phyloP scores from a whole-genome alignment of 1,140 invertebrate species.

The Acromyrmex heyeri region DNA sequence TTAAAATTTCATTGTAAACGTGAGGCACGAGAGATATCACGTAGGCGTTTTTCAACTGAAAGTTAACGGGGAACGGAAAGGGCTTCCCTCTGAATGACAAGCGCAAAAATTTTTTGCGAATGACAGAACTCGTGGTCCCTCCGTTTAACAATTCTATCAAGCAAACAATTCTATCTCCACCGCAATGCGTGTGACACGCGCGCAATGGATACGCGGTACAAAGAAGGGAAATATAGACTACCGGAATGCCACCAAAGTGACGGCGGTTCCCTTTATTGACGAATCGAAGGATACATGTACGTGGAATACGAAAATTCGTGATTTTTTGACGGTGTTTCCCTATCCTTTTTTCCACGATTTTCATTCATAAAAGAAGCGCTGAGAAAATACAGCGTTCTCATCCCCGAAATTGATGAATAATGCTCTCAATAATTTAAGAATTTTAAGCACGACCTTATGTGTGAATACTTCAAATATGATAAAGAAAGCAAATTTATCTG shows the following conservation, averaged over 20 bases:
- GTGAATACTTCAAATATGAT: no score
- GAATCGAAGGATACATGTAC: conserved; percentile 17
- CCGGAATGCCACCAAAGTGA: conserved; percentile 8
- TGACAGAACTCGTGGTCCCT: conserved; percentile 21
- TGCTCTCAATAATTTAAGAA: background rate
- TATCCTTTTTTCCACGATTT: background rate
- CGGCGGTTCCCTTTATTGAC: conserved; percentile 69
- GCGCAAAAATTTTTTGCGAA: conserved; percentile 59
- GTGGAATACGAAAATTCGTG: conserved; percentile 55
- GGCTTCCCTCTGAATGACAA: conserved; percentile 23
- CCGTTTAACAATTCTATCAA: conserved; percentile 75
- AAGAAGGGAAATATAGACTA: conserved; percentile 53
- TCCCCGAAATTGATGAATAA: background rate
- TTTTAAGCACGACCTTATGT: no score
- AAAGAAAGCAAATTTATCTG: no score
- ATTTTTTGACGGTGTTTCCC: conserved; percentile 20
- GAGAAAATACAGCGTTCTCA: no score
- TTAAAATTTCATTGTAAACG: background rate
- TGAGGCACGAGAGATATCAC: background rate
- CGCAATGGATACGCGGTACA: conserved; percentile 45
- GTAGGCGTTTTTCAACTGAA: background rate
- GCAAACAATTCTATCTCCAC: background rate
- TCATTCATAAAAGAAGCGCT: background rate
- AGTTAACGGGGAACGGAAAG: conserved; percentile 20
- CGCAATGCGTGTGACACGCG: conserved; percentile 43